Conservation (phyloP, 2,888 invertebrate species). For the Ormyrus labotus region DNA sequence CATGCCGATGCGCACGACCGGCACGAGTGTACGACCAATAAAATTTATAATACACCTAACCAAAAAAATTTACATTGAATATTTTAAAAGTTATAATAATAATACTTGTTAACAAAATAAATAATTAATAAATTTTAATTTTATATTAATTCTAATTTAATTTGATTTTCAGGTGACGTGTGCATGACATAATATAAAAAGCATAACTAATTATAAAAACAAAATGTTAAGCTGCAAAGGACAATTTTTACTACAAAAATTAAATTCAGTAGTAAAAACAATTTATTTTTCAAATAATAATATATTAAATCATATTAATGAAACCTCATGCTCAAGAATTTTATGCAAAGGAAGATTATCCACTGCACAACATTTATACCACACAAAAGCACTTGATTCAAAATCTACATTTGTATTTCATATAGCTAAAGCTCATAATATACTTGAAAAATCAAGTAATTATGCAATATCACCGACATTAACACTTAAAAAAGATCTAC, state of each 20-base stretch:
- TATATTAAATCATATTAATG: background rate
- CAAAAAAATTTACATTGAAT: too few species aligned
- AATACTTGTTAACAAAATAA: too few species aligned
- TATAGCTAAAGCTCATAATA: background rate
- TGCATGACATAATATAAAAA: too few species aligned
- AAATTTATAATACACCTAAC: too few species aligned
- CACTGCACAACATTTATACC: conserved; percentile 80
- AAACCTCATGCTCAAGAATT: background rate
- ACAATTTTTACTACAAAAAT: background rate
- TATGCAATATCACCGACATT: background rate
- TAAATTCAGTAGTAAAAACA: background rate
- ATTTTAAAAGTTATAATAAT: too few species aligned
- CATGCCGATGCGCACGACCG: too few species aligned
- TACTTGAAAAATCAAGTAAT: background rate
- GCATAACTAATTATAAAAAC: background rate
- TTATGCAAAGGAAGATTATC: too few species aligned
- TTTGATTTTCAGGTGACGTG: too few species aligned
- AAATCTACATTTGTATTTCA: conserved; percentile 69
- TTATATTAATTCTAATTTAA: too few species aligned
- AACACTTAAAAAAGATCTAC: background rate
- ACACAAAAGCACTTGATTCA: conserved; percentile 93
- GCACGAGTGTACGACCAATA: too few species aligned
- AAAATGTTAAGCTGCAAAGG: background rate
- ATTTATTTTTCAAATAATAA: background rate
- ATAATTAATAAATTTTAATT: too few species aligned